Conservation (phyloP, 2,797 vertebrate genomes). For the Clarias laeviceps region DNA sequence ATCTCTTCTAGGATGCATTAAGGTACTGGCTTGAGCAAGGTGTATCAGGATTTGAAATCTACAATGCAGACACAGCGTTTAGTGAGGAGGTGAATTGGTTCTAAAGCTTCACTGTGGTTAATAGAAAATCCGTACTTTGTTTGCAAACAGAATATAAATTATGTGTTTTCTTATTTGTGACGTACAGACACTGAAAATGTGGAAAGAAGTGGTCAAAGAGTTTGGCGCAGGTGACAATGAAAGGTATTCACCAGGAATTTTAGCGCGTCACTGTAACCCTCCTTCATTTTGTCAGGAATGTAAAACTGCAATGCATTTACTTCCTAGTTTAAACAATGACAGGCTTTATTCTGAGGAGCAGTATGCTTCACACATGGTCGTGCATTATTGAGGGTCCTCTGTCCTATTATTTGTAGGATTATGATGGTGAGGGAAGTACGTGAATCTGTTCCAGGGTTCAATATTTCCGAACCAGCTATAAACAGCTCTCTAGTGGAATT, state of each 20-base stretch:
- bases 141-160: not conserved
- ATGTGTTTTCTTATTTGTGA: conserved; percentile 13
- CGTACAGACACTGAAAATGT: conserved; percentile 69
- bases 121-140: not conserved
- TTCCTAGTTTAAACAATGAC: not conserved
- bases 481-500: conserved; percentile 71
- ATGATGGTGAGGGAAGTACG: conserved; percentile 69
- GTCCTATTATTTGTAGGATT: conserved; percentile 64
- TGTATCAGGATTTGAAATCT: conserved; percentile 74
- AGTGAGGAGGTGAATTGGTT: conserved; percentile 67
- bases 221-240: conserved; percentile 67
- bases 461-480: conserved; percentile 20
- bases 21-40: conserved; percentile 75
- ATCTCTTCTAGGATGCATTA: conserved; percentile 60
- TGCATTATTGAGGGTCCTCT: not conserved
- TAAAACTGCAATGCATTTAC: not conserved
- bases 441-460: conserved; percentile 47
- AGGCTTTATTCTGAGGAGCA: not conserved
- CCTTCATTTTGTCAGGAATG: not conserved
- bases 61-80: conserved; percentile 71
- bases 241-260: conserved; percentile 60
- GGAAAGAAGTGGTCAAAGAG: conserved; percentile 64
- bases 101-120: not conserved
- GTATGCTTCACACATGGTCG: not conserved
- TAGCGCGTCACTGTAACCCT: not conserved